These are phyloP conservation scores for Coptodon bakossiorum DNA, from an alignment of 2,113 vertebrate genomes.

Conservation along the genomic window DNA sequence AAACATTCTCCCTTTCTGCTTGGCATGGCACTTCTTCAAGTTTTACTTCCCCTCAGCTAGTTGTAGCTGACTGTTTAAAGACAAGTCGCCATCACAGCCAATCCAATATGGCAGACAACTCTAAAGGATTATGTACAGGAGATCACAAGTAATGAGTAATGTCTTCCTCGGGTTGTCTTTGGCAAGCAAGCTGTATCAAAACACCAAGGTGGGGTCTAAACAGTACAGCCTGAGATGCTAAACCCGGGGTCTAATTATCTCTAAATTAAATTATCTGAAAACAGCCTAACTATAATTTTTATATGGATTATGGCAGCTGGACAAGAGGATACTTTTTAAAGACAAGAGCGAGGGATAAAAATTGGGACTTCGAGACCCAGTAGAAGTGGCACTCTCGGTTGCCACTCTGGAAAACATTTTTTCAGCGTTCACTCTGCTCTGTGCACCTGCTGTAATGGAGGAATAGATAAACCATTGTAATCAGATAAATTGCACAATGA, in stretches of 20 bases:
- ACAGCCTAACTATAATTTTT: neutral
- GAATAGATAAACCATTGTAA: neutral
- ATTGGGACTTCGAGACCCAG: neutral
- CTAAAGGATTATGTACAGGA: neutral
- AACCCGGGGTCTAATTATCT: neutral
- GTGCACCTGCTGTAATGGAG: conserved; percentile 4
- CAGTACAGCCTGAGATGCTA: neutral
- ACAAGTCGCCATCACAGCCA: neutral
- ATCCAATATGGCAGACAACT: neutral
- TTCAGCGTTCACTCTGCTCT: neutral
- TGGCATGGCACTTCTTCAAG: neutral
- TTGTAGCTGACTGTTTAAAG: neutral
- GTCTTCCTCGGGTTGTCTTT: neutral
- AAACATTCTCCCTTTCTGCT: neutral
- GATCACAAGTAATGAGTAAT: neutral
- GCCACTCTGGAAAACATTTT: neutral
- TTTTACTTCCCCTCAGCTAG: neutral
- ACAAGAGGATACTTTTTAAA: neutral
- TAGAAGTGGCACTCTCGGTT: neutral
- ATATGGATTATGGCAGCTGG: neutral
- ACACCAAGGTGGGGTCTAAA: neutral
- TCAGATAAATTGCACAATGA: neutral
- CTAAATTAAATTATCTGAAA: neutral
- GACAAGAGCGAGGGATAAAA: neutral
- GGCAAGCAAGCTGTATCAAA: neutral